Conservation (phyloP, 2,888 invertebrate genomes). For the Mesopsocus fuscifrons region DNA sequence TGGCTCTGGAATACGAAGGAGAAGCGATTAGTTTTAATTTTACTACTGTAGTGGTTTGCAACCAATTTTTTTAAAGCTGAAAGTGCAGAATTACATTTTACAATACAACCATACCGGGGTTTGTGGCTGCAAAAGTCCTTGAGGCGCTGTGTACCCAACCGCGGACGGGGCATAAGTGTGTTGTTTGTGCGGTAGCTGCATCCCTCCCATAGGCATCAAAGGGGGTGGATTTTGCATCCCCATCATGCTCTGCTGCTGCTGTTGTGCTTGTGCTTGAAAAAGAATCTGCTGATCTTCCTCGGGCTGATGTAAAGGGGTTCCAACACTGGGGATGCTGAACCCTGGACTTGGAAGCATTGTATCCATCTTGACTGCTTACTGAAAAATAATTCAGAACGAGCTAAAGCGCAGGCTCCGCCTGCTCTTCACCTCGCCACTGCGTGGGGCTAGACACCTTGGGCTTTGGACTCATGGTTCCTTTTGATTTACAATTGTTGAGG, state of each 20-base stretch:
- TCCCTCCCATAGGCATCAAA: conserved; percentile 36
- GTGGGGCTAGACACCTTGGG: too few species aligned
- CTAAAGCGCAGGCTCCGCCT: too few species aligned
- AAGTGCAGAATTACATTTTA: conserved; percentile 9
- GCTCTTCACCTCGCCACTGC: too few species aligned
- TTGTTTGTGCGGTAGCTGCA: conserved; percentile 39
- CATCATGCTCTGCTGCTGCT: conserved; percentile 28
- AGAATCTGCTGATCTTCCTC: conserved; percentile 82
- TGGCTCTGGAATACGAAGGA: too few species aligned
- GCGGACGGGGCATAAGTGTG: conserved; percentile 52
- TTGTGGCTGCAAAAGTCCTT: conserved; percentile 75
- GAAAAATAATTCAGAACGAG: too few species aligned
- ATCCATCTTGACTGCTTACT: conserved; percentile 72
- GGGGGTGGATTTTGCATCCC: conserved; percentile 36
- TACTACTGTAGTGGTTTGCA: too few species aligned
- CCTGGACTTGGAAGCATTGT: conserved; percentile 81
- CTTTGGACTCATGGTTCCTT: too few species aligned
- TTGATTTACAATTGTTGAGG: too few species aligned
- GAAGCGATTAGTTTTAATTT: too few species aligned
- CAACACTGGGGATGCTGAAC: conserved; percentile 75
- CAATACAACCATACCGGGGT: conserved; percentile 66
- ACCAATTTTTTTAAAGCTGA: too few species aligned
- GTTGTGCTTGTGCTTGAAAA: conserved; percentile 64
- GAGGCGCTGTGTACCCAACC: conserved; percentile 45
- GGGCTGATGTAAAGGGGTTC: conserved; percentile 74